A percentile compares a stretch with the other conserved stretches of the same genome.
Conservation (phyloP, 2,797 vertebrate species). For the Ctenopoma kingsleyae region DNA sequence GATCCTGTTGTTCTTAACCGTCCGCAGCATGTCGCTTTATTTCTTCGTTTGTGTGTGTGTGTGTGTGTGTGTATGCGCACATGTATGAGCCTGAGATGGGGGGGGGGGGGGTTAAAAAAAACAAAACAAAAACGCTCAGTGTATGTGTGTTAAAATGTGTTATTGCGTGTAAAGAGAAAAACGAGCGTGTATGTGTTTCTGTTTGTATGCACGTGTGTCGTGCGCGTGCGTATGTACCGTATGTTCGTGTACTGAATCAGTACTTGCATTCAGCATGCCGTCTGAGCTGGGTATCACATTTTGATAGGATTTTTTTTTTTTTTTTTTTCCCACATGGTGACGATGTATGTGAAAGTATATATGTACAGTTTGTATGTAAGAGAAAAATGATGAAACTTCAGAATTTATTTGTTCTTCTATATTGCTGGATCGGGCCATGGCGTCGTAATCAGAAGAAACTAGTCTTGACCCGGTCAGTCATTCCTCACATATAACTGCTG, state of each 20-base stretch:
- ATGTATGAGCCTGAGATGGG: slow-evolving; percentile 19
- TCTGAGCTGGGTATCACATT: slow-evolving; percentile 82
- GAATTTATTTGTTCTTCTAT: slow-evolving; percentile 54
- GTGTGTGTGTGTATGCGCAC: slow-evolving; percentile 31
- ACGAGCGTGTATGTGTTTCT: slow-evolving; percentile 43
- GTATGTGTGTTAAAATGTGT: slow-evolving; percentile 56
- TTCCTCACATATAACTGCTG: slow-evolving; percentile 72
- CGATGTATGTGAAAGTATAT: slow-evolving; percentile 74
- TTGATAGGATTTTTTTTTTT: slow-evolving; percentile 59
- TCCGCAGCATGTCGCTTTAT: slow-evolving; percentile 68
- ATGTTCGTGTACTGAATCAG: slow-evolving; percentile 86
- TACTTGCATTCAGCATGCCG: slow-evolving; percentile 86
- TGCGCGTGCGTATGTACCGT: slow-evolving; percentile 68
- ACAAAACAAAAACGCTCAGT: slow-evolving; percentile 14
- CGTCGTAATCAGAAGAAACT: slow-evolving; percentile 29
- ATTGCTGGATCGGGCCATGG: slow-evolving; percentile 53
- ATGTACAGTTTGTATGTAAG: slow-evolving; percentile 81
- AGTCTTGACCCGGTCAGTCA: slow-evolving; percentile 54
- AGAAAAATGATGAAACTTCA: slow-evolving; percentile 69
- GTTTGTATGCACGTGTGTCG: slow-evolving; percentile 72
- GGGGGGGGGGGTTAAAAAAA: not conserved
- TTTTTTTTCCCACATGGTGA: slow-evolving; percentile 69
- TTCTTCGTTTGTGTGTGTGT: slow-evolving; percentile 39
- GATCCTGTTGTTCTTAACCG: slow-evolving; percentile 69
- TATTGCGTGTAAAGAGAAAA: slow-evolving; percentile 32